These are phyloP conservation scores for Lagorchestes hirsutus DNA, from an alignment of 2,797 vertebrate genomes.

Conservation along the genomic window DNA sequence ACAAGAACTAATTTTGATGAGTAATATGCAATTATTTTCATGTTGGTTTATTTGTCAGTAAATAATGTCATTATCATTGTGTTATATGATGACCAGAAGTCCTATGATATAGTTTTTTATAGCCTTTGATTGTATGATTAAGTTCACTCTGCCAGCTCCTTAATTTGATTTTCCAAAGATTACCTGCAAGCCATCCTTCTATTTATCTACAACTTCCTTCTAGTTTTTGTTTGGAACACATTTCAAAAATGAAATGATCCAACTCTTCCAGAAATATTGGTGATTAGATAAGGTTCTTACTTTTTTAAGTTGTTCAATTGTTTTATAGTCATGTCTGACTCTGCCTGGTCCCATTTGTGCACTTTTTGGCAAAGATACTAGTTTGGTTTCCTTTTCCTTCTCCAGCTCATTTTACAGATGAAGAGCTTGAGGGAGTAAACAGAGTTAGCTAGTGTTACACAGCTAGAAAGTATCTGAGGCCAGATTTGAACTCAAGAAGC, in stretches of 20 bases:
- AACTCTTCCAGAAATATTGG: not conserved
- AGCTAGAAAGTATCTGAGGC: not conserved
- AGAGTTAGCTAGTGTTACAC: not conserved
- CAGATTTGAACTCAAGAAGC: not conserved
- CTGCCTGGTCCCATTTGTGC: not conserved
- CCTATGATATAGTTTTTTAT: not conserved
- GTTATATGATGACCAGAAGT: not conserved
- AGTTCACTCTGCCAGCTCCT: not conserved
- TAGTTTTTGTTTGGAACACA: not conserved
- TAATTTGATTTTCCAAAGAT: not conserved
- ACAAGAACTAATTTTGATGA: not conserved
- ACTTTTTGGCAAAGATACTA: not conserved
- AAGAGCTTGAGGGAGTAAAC: not conserved
- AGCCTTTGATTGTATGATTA: not conserved
- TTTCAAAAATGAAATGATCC: not conserved
- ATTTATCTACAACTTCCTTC: not conserved
- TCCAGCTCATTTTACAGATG: not conserved
- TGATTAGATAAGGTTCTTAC: not conserved
- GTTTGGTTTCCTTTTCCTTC: not conserved
- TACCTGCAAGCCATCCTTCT: not conserved
- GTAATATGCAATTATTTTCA: not conserved
- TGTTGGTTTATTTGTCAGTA: not conserved
- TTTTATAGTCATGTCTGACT: not conserved
- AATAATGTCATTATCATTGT: not conserved
- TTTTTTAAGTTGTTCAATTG: not conserved